Base-by-base conservation (phyloP, 2,888 invertebrate species). In the Fragum whitleyi region DNA sequence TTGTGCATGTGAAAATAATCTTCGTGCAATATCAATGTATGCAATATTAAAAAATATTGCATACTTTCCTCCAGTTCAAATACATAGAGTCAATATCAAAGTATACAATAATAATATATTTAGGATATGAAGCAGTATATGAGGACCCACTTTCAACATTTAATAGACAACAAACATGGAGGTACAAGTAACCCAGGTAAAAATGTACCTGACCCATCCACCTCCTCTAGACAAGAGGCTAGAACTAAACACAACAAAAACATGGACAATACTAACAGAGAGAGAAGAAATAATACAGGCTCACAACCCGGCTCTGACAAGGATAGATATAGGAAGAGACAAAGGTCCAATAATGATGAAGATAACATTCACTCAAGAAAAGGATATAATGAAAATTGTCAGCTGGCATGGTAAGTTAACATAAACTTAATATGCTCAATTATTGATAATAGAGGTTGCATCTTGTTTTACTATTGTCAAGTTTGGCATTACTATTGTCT, bases 81-180 rank as follows among this genome's bases (percentile, higher is more conserved):
- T n/a, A n/a, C n/a, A n/a, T n/a, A n/a, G n/a, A n/a, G n/a, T n/a
- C n/a, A n/a, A n/a, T n/a, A n/a, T n/a, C n/a, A n/a, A n/a, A n/a
- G n/a, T n/a, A n/a, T n/a, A n/a, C n/a, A n/a, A n/a, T n/a, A n/a
- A n/a, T n/a, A n/a, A n/a, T n/a, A n/a, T n/a, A n/a, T n/a, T n/a
- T n/a, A 85, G 85, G 85, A 85, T 75, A 72, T 81, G 57, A 69
- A 69, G 32, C 61, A 77, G 23, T 85, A 79, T 53, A 59, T 85
- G 53, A 81, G 70, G 59, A 72, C 74, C 29, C 85, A 79, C 36
- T 79, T 81, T 29, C 70, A 79, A 42, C 70, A 81, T 73, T 61
- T 79, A 39, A 70, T 59, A 11, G 71, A 70, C 23, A 68, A 42
- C 71, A 77, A 72, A 39, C 42, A 74, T 72, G 55, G 62, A 26